phyloP scores from a whole-genome alignment of 1,140 invertebrate species.

The Goniozus legneri region DNA sequence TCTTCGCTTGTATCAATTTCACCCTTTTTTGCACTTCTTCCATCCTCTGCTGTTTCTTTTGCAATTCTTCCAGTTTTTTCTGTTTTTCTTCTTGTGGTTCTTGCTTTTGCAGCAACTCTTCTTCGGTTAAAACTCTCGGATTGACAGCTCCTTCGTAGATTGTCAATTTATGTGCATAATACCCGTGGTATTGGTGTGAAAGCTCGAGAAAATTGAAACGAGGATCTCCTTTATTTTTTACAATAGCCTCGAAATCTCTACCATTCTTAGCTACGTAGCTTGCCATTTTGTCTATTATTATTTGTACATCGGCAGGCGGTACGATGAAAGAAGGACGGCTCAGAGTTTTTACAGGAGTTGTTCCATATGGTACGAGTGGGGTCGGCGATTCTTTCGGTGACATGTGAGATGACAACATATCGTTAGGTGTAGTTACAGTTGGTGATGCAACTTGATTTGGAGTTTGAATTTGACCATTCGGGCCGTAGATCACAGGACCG shows the following conservation, averaged over 20 bases:
- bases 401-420: slow-evolving; percentile 8
- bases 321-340: slow-evolving; percentile 55
- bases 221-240: slow-evolving; percentile 81
- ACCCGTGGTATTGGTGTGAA: slow-evolving; percentile 70
- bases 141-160: slow-evolving; percentile 49
- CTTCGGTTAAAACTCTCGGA: slow-evolving; percentile 47
- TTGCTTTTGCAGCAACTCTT: slow-evolving; percentile 47
- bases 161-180: slow-evolving; percentile 66
- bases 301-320: slow-evolving; percentile 75
- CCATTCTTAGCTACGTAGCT: slow-evolving; percentile 94
- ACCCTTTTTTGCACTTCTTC: slow-evolving; percentile 53
- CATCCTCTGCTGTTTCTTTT: slow-evolving; percentile 51
- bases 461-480: slow-evolving; percentile 40
- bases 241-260: slow-evolving; percentile 83
- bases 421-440: slow-evolving; percentile 5
- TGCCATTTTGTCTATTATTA: slow-evolving; percentile 94
- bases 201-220: slow-evolving; percentile 79
- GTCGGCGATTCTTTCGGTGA: slow-evolving; percentile 26
- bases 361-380: slow-evolving; percentile 47
- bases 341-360: slow-evolving; percentile 45
- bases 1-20: slow-evolving; percentile 52
- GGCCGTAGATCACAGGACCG: slow-evolving; percentile 45
- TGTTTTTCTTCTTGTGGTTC: slow-evolving; percentile 50
- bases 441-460: slow-evolving; percentile 16
- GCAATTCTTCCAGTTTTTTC: slow-evolving; percentile 47